Base-by-base conservation (phyloP, 2,888 invertebrate genomes). In the Panzeria rudis region DNA sequence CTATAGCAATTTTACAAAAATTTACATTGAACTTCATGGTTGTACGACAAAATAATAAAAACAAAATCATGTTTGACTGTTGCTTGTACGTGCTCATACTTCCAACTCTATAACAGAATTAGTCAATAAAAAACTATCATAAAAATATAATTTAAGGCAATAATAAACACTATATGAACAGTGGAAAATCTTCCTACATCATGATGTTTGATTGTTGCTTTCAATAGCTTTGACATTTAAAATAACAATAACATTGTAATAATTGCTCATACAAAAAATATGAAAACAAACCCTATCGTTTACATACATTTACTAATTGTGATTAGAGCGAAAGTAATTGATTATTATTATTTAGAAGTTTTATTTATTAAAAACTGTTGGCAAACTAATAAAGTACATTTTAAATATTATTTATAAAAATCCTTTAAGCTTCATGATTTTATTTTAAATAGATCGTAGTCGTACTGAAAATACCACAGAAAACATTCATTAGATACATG, bases 1-100 rank as follows among this genome's bases (percentile, higher is more conserved):
- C 3, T 17, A 71, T 8, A 54, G 50, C 25, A 35, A 41, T 69
- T 50, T 68, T 78, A 62, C 9, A 77, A 69, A 59, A 52, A 66
- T 59, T 73, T 80, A 66, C 73, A 81, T 73, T 81, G 80, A 73
- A 41, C 29, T 38, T 59, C 80, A 73, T 73, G 80, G 73, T 59
- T 81, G 20, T 25, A 61, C 9, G 25, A 76, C 2, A 64, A 64
- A 59, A 52, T 23, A 82, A 64, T 25, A 47, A 77, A 71, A 64
- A 59, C 8, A 38, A 52, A 20, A 11, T 52, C 7, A 32, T 59
- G 17, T 35, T 3, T 35, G 35, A 0, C 13, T 29, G 29, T 41
- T 61, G 11, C 15, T 7, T 44, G 29, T 59, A 47, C 35, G 47
- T 73, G 59, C 20, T 56, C 25, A 72, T 59, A 44, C 23, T n/a